Base-by-base conservation (phyloP, 2,888 invertebrate genomes). In the Capitulum mitella region DNA sequence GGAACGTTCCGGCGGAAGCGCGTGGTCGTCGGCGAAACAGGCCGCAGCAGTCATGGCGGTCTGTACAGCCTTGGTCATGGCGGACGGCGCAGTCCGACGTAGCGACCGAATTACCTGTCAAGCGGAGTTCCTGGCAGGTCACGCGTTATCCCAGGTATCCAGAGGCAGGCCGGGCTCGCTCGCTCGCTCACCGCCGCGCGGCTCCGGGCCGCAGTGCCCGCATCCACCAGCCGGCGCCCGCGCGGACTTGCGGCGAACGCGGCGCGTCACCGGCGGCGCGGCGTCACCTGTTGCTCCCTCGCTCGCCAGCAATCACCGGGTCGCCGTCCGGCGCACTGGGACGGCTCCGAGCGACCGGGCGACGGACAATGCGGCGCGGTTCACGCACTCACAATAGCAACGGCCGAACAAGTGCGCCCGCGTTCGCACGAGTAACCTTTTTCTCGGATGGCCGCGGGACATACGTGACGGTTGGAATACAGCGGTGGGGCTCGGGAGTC, bases 401-500 rank as follows among this genome's bases (percentile, higher is more conserved):
- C n/a, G n/a, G 54, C 6, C 54, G n/a, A n/a, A 54, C 54, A 54
- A 54, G 54, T 54, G 54, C 54, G 54, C n/a, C 54, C 26, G 54
- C 12, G 54, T 54, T n/a, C 54, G 54, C 54, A 54, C 54, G 54
- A 54, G 54, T 54, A 54, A 54, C 54, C 54, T 54, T 54, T 54
- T 54, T 54, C 54, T 54, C 54, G n/a, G 54, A 54, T 54, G 26
- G 54, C 54, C 54, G 54, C 54, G 54, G 54, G 54, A 54, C 54
- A 54, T 54, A 54, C 54, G 54, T n/a, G 54, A 54, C 54, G 54
- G 54, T 54, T 54, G 54, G 54, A 54, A 54, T 54, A 54, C 54
- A 54, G 54, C 54, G 54, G 54, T 8, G 54, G 54, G 54, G 54
- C 54, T 54, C 54, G 54, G 54, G 54, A 16, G n/a, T 2, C 54